Evolutionary conservation across 2,113 vertebrate species (phyloP), one percentile per base, ranked within the genome.

Genomic region (Alligator sinensis): DNA sequence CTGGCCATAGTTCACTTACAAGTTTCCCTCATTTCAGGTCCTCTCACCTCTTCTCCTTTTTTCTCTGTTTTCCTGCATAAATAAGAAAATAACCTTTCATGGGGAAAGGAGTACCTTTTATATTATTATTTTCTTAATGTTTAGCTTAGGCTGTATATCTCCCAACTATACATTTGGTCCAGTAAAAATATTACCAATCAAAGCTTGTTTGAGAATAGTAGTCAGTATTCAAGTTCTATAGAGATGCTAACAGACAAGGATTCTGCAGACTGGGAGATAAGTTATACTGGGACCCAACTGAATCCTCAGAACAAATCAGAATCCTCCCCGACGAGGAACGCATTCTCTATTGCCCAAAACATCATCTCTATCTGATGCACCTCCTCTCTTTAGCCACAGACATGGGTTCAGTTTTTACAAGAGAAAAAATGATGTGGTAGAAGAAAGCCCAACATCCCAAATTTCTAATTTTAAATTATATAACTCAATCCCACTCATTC

Each of bases 361-460:
- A 30, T 28, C 84, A 14, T 64, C 19, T 38, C 62, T 79, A 55
- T 6, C 3, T 58, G 54, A 61, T 4, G 18, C 0, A 0, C 15
- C 74, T 64, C 59, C 57, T 87, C 19, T 83, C 34, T 80, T 55
- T 75, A 14, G 55, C 25, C 21, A 5, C 60, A 80, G 55, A 85
- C n/a, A 79, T 30, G 38, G n/a, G 5, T 84, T 82, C 74, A 68
- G 74, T 70, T 68, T 68, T 70, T 70, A 70, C 11, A 75, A 60
- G 58, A 77, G 22, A 25, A 91, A 54, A 21, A 47, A 47, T 61
- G 63, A 25, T 2, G 24, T n/a, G 57, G 84, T 82, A 9, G 38
- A 85, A 89, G 10, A 72, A 72, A 72, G 22, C 11, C 19, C 68
- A 72, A 38, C 68, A 38, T 72, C 68, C 21, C 30, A 38, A 38